Base-by-base conservation (phyloP, 2,888 invertebrate species). In the Hydroisotoma schaefferi region DNA sequence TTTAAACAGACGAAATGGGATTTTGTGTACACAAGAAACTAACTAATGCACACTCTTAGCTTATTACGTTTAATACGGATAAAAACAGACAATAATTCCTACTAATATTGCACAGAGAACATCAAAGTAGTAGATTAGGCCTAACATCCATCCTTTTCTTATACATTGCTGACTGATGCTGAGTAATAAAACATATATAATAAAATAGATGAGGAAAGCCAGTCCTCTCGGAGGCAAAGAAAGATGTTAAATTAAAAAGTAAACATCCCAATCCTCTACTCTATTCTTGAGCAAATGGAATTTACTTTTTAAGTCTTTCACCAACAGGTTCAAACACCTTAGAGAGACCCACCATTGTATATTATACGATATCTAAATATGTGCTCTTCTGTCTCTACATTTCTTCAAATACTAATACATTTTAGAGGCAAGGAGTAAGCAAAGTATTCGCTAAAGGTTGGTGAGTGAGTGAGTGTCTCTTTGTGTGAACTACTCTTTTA, bases 181-280 rank as follows among this genome's bases (percentile, higher is more conserved):
- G n/a, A n/a, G n/a, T n/a, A n/a, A n/a, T n/a, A n/a, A n/a, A n/a
- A 46, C 15, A 20, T 46, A 23, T 5, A 46, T 27, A 49, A 20
- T 12, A 52, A 52, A 33, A 52, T 23, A 37, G 52, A 52, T 28
- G 29, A 18, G 49, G 37, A 52, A 37, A 37, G n/a, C 38, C 15
- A 29, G 10, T 49, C 27, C 28, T 20, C 27, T 52, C 33, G 40
- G 18, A 51, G n/a, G 27, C 26, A 28, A 54, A 49, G 54, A 57
- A 67, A 71, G 67, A 69, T 64, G 71, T 62, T 71, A 71, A 71
- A 71, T 69, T 69, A 69, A 67, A 65, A 71, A 69, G 69, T 56
- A 69, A 71, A 71, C 68, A 71, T 68, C 65, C 69, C 65, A 57
- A 61, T 59, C 55, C 63, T 57, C 61, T 63, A n/a, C 25, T 46